Base-by-base conservation (phyloP, 1,140 invertebrate species). In the Drosophila malerkotliana region DNA sequence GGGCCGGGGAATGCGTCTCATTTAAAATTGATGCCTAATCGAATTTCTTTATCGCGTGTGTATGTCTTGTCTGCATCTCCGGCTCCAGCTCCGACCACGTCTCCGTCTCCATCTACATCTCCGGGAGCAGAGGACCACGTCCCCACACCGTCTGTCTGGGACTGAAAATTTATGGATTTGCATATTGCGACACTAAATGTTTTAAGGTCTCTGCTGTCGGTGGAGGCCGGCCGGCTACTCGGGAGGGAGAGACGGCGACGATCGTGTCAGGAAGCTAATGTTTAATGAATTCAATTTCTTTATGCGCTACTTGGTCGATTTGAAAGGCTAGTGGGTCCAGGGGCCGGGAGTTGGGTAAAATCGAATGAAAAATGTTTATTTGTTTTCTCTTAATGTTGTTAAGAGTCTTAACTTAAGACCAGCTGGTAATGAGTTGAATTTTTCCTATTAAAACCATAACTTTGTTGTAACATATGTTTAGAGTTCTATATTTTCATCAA, bases 221-320 rank as follows among this genome's bases (percentile, higher is more conserved):
- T 28, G 26, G 26, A 7, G 53, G 14, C 5, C 39, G 21, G 21
- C 21, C 2, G 21, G 21, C 21, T 21, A 9, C 9, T 37, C 34
- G 37, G 37, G 57, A 54, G 34, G 56, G 15, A 18, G 41, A 44
- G 41, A 9, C 49, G 41, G 28, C 62, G 54, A 49, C 52, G 72
- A 89, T 83, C 72, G 80, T 79, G 85, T 89, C 84, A 89, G 84
- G 84, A 81, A 89, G 84, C 84, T 83, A 90, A 87, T 89, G 84
- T 83, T 90, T 90, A 89, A 89, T 89, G 85, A 89, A 89, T 85
- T 89, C 85, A 90, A 89, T 90, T 90, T 90, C 71, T 85, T 90
- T 89, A 89, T 90, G 85, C 49, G 84, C 83, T 88, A 83, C 83
- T 72, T 87, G 75, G 41, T 49, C 48, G 39, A 63, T 62, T 37